A percentile compares a stretch with the other conserved stretches of the same genome.
phyloP scores from a whole-genome alignment of 2,797 vertebrate species.

The Poecile montanus region DNA sequence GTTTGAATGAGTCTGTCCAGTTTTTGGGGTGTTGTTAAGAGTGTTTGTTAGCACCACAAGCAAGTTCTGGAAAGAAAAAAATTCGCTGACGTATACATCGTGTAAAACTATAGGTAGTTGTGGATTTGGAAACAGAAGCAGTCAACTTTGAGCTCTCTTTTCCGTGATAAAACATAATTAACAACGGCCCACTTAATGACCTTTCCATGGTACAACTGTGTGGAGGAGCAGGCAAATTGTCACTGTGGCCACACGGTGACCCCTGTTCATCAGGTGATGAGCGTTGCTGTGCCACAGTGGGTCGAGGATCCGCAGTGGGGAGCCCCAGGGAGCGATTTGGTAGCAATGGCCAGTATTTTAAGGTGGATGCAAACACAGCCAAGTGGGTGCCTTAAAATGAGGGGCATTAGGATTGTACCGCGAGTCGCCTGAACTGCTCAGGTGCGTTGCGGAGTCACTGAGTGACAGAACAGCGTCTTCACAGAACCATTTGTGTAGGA shows the following conservation, averaged over 20 bases:
- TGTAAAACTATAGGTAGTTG: conserved; percentile 3
- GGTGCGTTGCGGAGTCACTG: conserved; percentile 8
- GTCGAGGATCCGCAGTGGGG: background rate
- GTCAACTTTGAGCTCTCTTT: conserved; percentile 23
- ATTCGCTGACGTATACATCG: background rate
- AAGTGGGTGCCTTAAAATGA: conserved; percentile 75
- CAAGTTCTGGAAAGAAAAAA: conserved; percentile 23
- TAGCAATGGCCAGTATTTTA: conserved; percentile 60
- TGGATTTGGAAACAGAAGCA: conserved; percentile 33
- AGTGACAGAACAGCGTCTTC: conserved; percentile 30
- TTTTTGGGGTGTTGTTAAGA: conserved; percentile 49
- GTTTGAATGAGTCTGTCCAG: conserved; percentile 65
- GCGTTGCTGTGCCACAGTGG: background rate
- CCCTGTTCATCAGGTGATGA: background rate
- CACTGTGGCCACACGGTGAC: background rate
- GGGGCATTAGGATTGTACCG: conserved; percentile 56
- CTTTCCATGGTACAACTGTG: conserved; percentile 62
- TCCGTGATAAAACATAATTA: conserved; percentile 8
- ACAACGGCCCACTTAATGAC: background rate
- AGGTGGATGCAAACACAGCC: conserved; percentile 48
- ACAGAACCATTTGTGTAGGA: background rate
- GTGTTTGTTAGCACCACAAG: conserved; percentile 62
- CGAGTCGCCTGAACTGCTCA: background rate
- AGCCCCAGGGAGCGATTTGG: background rate
- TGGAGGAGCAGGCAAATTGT: conserved; percentile 21